Percentiles rank a stretch among this genome's conserved stretches.
These are phyloP conservation scores for Nipponia nippon DNA, from an alignment of 2,113 vertebrate genomes.

Conservation along the genomic window DNA sequence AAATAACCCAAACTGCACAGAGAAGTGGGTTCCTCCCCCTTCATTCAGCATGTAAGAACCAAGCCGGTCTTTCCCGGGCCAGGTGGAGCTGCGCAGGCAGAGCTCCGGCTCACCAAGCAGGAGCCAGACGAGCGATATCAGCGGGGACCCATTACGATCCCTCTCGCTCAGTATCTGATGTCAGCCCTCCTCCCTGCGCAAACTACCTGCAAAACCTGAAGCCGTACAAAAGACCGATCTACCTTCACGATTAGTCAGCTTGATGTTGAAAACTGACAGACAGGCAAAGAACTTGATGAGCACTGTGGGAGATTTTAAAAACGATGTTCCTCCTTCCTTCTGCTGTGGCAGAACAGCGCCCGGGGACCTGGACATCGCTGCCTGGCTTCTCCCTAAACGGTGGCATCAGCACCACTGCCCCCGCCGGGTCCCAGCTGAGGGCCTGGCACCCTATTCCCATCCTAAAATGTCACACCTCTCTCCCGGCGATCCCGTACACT, in stretches of 20 bases:
- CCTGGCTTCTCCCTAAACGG: neutral
- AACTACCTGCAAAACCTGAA: neutral
- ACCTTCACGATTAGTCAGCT: neutral
- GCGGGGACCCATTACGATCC: rapidly evolving
- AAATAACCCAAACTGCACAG: neutral
- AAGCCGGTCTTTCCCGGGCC: neutral
- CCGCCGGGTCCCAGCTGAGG: too few species aligned
- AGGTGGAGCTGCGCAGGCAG: neutral
- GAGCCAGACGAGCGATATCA: neutral
- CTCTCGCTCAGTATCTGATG: neutral
- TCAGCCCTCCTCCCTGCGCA: neutral
- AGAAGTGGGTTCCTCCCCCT: neutral
- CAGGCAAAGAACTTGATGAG: rapidly evolving
- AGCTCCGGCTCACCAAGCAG: neutral
- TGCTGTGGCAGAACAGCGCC: rapidly evolving
- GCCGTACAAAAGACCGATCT: neutral
- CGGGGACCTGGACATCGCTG: neutral
- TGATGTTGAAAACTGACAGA: rapidly evolving
- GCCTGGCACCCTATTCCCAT: neutral
- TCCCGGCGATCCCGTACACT: rapidly evolving
- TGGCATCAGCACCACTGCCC: rapidly evolving
- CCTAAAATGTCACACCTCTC: neutral
- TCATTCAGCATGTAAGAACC: neutral
- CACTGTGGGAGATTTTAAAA: neutral
- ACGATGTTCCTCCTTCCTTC: neutral